Conservation (phyloP, 1,140 invertebrate species). For the Zophobas morio region DNA sequence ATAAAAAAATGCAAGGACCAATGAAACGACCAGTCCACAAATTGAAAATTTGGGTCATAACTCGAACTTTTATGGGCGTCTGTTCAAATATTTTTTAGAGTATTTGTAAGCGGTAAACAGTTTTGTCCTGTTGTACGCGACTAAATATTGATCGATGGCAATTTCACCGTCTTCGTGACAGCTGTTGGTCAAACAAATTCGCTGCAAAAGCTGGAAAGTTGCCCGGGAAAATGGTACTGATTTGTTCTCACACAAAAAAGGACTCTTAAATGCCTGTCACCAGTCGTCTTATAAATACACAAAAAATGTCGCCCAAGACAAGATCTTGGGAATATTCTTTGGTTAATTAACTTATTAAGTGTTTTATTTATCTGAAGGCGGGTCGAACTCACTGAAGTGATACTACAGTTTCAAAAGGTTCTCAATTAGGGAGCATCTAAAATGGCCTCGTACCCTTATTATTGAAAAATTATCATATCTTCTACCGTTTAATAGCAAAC, state of each 20-base stretch:
- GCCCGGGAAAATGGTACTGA: background rate
- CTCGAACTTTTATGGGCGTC: background rate
- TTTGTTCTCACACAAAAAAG: background rate
- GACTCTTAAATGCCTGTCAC: background rate
- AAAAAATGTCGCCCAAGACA: conserved; percentile 9
- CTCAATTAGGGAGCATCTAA: conserved; percentile 24
- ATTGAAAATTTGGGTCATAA: background rate
- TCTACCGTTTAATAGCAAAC: background rate
- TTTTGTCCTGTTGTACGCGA: background rate
- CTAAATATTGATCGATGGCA: conserved; percentile 8
- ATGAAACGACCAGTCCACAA: background rate
- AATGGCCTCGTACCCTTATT: background rate
- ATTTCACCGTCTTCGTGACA: background rate
- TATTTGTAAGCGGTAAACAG: conserved; percentile 8
- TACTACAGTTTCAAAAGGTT: conserved; percentile 7
- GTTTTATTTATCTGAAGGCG: conserved; percentile 10
- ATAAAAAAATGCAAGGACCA: background rate
- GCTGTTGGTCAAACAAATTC: background rate
- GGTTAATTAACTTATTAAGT: conserved; percentile 24
- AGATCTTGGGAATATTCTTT: conserved; percentile 23
- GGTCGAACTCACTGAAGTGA: background rate
- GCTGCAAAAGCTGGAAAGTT: background rate
- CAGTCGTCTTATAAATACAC: background rate
- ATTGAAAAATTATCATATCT: conserved; percentile 9
- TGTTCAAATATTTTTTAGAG: conserved; percentile 7